Evolutionary conservation across 2,888 invertebrate genomes (phyloP).

Genomic region (Girardia tigrina): DNA sequence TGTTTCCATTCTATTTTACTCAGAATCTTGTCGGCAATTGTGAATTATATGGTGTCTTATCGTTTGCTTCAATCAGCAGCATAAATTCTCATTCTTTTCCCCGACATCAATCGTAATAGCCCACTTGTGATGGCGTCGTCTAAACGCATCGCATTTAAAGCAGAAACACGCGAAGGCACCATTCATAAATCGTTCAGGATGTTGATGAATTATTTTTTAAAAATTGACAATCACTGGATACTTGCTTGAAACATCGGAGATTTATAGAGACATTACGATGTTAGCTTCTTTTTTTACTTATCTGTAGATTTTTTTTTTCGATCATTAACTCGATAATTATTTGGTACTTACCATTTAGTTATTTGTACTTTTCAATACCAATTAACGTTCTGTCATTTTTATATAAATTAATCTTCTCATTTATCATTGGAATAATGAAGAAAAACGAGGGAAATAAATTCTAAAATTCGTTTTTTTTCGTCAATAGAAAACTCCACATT

Average conservation of each 20-base stretch:
- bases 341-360: no score
- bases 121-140: slow-evolving; percentile 19
- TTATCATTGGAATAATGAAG: no score
- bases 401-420: no score
- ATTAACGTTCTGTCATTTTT: no score
- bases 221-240: slow-evolving; percentile 23
- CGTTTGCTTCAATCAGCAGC: neutral
- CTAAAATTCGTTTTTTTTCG: no score
- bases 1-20: slow-evolving; percentile 11
- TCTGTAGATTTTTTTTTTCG: no score
- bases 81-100: slow-evolving; percentile 18
- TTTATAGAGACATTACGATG: neutral
- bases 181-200: slow-evolving; percentile 23
- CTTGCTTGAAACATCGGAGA: slow-evolving; percentile 19
- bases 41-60: slow-evolving; percentile 23
- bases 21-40: slow-evolving; percentile 19
- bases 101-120: slow-evolving; percentile 23
- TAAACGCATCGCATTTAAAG: slow-evolving; percentile 4
- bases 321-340: no score
- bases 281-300: no score
- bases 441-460: no score
- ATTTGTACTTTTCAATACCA: no score
- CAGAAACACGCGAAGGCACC: slow-evolving; percentile 19
- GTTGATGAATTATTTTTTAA: slow-evolving; percentile 11
- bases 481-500: no score